Percentiles rank a stretch among this genome's conserved stretches.
phyloP scores from a whole-genome alignment of 92 coral and sea anemone genomes.

The Blastomussa wellsi region DNA sequence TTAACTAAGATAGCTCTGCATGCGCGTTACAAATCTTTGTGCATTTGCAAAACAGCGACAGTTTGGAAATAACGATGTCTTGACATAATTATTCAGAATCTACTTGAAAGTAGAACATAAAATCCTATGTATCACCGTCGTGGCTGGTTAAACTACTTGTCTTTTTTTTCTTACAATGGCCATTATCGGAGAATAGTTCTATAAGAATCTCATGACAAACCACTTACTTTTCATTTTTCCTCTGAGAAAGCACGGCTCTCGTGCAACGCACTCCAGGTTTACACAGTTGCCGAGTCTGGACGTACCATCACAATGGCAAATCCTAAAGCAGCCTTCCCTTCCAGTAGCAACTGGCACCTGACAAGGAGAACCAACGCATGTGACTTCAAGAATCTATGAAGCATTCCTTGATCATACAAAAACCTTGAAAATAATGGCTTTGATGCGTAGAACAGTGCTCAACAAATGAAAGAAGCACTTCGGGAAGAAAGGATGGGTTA shows the following conservation, averaged over 20 bases:
- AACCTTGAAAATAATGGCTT: neutral
- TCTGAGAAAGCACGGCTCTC: slow-evolving; percentile 50
- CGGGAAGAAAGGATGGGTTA: neutral
- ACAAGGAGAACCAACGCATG: neutral
- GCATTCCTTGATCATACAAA: neutral
- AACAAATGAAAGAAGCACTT: neutral
- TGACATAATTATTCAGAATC: too few relatives aligned
- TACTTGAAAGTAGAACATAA: too few relatives aligned
- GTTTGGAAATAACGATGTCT: too few relatives aligned
- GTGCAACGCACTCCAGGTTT: slow-evolving; percentile 63
- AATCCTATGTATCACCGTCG: neutral
- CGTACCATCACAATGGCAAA: slow-evolving; percentile 68
- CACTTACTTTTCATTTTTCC: slow-evolving; percentile 58
- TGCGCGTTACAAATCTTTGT: too few relatives aligned
- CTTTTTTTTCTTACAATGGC: neutral
- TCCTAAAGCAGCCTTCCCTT: slow-evolving; percentile 73
- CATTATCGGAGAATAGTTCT: neutral
- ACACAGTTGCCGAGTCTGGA: slow-evolving; percentile 71
- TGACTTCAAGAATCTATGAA: neutral
- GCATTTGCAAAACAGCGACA: too few relatives aligned
- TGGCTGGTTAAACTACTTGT: too few relatives aligned
- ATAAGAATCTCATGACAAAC: neutral
- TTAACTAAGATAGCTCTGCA: too few relatives aligned
- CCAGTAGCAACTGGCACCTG: slow-evolving; percentile 78
- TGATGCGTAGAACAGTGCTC: neutral